A percentile compares a stretch with the other conserved stretches of the same genome.
Conservation (phyloP, 2,113 vertebrate species). For the Mirounga angustirostris region DNA sequence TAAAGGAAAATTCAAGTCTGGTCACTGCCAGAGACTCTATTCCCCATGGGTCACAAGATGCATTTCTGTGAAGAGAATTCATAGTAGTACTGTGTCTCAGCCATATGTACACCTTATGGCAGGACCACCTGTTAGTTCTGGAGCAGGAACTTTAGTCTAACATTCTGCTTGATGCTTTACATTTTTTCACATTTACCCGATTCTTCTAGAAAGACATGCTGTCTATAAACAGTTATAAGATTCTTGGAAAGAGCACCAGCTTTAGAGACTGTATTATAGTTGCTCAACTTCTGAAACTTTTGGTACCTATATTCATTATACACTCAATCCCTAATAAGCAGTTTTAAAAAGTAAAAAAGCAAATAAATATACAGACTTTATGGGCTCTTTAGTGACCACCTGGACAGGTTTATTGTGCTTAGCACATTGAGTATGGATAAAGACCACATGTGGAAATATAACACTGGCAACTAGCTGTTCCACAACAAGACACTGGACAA, state of each 20-base stretch:
- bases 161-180: not conserved
- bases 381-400: not conserved
- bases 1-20: not conserved
- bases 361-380: not conserved
- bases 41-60: not conserved
- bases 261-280: not conserved
- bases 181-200: not conserved
- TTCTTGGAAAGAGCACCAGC: not conserved
- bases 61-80: not conserved
- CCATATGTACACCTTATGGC: conserved; percentile 78
- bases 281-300: not conserved
- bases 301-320: not conserved
- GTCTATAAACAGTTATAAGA: not conserved
- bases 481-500: not conserved
- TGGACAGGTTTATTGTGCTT: not conserved
- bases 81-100: not conserved
- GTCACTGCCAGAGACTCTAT: not conserved
- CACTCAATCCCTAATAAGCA: not conserved
- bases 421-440: not conserved
- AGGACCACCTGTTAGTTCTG: conserved; percentile 63
- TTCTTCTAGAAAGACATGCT: not conserved
- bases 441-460: not conserved
- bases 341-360: not conserved
- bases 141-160: not conserved
- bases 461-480: not conserved